Percentiles rank a stretch among this genome's conserved stretches.
These are phyloP conservation scores for Rhodinocichla rosea DNA, from an alignment of 2,113 vertebrate genomes.

Conservation along the genomic window DNA sequence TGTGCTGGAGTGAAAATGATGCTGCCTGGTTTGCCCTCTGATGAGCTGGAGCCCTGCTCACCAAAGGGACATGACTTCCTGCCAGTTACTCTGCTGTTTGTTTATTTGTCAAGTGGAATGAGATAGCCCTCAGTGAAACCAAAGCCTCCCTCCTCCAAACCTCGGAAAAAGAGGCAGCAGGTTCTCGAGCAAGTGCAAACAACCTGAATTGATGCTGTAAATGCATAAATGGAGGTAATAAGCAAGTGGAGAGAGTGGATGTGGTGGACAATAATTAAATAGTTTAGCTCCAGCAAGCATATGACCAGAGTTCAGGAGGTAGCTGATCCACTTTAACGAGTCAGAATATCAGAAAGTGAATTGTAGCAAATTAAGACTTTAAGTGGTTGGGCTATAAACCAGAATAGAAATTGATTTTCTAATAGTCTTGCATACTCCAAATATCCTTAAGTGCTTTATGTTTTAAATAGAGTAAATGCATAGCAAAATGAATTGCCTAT, in stretches of 20 bases:
- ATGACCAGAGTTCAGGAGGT: background rate
- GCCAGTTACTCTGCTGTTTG: constrained; percentile 42
- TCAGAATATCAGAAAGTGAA: background rate
- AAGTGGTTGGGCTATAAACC: constrained; percentile 51
- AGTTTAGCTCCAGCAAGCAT: background rate
- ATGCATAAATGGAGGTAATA: background rate
- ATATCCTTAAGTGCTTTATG: constrained; percentile 50
- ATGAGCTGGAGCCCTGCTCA: constrained; percentile 19
- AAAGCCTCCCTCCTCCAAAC: background rate
- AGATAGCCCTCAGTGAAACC: background rate
- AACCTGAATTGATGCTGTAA: background rate
- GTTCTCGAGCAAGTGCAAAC: constrained; percentile 16
- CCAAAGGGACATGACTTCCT: constrained; percentile 54
- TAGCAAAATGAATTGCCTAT: constrained; percentile 46
- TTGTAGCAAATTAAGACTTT: constrained; percentile 48
- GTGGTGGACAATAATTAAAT: background rate
- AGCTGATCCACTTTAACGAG: background rate
- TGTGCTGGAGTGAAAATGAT: constrained; percentile 70
- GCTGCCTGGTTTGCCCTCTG: constrained; percentile 45
- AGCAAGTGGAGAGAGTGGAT: background rate
- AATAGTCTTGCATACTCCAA: constrained; percentile 38
- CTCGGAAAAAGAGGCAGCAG: background rate
- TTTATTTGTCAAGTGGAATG: constrained; percentile 43
- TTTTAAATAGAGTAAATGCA: constrained; percentile 45
- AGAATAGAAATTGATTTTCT: constrained; percentile 63